Conservation (phyloP, 2,888 invertebrate genomes). For the Polymixis flavicincta region DNA sequence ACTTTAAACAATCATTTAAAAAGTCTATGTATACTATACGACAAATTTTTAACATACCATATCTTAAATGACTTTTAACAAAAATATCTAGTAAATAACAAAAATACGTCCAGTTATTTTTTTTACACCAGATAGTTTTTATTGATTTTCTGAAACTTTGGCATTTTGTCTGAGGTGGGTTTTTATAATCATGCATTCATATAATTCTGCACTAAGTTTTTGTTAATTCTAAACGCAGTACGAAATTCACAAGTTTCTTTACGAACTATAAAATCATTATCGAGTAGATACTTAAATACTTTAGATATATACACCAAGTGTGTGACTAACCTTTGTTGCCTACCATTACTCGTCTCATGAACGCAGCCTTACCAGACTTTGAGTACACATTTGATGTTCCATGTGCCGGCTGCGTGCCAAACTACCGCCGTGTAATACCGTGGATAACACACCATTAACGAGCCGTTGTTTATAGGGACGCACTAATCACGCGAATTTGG, state of each 20-base stretch:
- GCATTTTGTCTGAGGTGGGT: too few relatives aligned
- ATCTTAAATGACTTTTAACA: too few relatives aligned
- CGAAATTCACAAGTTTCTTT: background rate
- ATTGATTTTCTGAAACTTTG: too few relatives aligned
- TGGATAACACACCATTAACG: constrained; percentile 57
- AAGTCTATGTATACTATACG: too few relatives aligned
- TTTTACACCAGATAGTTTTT: too few relatives aligned
- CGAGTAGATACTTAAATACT: too few relatives aligned
- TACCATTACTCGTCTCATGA: constrained; percentile 36
- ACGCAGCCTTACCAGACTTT: constrained; percentile 33
- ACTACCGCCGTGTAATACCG: constrained; percentile 52
- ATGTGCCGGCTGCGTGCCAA: constrained; percentile 67
- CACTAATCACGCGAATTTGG: constrained; percentile 58
- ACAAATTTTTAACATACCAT: too few relatives aligned
- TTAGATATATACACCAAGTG: too few relatives aligned
- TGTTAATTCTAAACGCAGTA: background rate
- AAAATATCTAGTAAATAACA: too few relatives aligned
- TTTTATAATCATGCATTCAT: too few relatives aligned
- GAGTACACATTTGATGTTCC: constrained; percentile 58
- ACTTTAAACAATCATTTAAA: too few relatives aligned
- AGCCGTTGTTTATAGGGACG: constrained; percentile 62
- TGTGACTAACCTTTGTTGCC: background rate
- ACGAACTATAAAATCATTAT: background rate
- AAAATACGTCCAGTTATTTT: too few relatives aligned
- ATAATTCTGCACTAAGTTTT: background rate